Conservation (phyloP, 1,140 invertebrate species). For the Brachionus rotundiformis region DNA sequence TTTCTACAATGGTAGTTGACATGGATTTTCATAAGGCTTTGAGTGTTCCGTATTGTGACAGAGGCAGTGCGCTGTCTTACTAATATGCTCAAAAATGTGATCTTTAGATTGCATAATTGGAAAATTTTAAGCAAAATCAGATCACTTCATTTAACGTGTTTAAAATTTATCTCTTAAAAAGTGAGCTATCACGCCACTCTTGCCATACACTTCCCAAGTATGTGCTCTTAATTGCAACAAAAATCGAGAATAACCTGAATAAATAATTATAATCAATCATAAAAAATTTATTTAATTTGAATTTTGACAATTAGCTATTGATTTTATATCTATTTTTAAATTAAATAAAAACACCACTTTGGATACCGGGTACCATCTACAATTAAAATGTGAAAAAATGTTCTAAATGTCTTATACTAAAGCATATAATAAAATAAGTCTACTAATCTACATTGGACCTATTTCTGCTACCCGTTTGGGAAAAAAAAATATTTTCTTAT, state of each 20-base stretch:
- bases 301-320: too few species aligned
- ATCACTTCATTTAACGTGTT: neutral
- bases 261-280: conserved; percentile 13
- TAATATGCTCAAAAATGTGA: neutral
- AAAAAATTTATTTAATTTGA: neutral
- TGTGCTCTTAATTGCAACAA: neutral
- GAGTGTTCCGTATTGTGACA: neutral
- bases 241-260: neutral
- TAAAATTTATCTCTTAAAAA: neutral
- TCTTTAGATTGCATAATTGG: neutral
- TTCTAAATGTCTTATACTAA: too few species aligned
- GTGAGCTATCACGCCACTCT: too few species aligned
- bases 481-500: too few species aligned
- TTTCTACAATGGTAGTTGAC: neutral
- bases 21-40: neutral
- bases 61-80: neutral
- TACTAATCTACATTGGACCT: too few species aligned
- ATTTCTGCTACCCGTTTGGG: too few species aligned
- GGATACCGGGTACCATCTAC: too few species aligned
- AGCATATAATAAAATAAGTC: too few species aligned
- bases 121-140: neutral
- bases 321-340: too few species aligned
- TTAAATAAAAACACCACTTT: too few species aligned
- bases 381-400: neutral
- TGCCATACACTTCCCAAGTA: neutral